Evolutionary conservation across 1,140 invertebrate genomes (phyloP).

Genomic region (Euwallacea similis): DNA sequence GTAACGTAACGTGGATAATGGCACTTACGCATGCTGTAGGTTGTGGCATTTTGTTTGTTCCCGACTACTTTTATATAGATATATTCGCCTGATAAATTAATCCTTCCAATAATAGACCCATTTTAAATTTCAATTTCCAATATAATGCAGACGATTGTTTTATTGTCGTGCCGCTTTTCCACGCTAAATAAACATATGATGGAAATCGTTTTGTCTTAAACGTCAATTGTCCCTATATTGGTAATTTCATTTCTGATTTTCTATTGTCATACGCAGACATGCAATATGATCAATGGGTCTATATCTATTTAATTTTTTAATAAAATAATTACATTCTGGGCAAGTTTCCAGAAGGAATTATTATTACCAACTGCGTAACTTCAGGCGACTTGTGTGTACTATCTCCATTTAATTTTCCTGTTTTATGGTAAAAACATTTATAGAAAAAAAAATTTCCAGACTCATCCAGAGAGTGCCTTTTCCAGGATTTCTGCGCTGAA

Average conservation of each 20-base stretch:
- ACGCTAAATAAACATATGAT: background rate
- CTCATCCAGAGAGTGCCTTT: no score
- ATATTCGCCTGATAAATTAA: background rate
- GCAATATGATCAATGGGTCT: conserved; percentile 43
- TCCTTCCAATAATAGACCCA: background rate
- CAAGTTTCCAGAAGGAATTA: no score
- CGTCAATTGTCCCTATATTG: conserved; percentile 27
- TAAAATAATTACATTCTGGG: no score
- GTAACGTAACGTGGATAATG: conserved; percentile 32
- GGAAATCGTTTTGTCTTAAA: conserved; percentile 32
- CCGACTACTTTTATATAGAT: no score
- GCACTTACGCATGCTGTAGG: conserved; percentile 29
- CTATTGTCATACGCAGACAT: conserved; percentile 41
- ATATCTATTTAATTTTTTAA: background rate
- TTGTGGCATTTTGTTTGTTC: no score
- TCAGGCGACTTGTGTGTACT: no score
- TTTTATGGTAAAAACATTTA: no score
- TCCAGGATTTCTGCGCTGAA: no score
- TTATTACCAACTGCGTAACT: no score
- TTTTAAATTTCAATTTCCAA: background rate
- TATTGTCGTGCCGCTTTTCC: conserved; percentile 20
- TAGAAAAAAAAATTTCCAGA: no score
- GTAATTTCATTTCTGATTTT: conserved; percentile 39
- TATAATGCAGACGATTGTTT: conserved; percentile 14
- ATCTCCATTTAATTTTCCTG: no score